Evolutionary conservation across 1,140 invertebrate species (phyloP), one percentile per base, ranked within the genome.

Genomic region (Archivesica marissinica): DNA sequence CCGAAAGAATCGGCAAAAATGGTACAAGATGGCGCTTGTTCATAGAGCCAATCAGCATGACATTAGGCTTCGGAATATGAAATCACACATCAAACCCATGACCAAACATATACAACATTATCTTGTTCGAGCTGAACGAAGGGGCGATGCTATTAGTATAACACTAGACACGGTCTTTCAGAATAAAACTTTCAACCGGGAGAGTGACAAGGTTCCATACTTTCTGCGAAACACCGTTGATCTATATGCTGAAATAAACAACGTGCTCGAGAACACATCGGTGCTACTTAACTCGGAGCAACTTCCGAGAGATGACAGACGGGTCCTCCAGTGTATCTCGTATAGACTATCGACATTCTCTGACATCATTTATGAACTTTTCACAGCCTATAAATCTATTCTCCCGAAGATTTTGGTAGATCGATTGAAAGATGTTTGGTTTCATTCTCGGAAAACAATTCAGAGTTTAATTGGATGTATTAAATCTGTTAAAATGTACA

Each of bases 251-350:
- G 87, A 88, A 74, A 70, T 86, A 20, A 77, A 83, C 39, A 61
- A 86, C 54, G 74, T 88, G 41, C 70, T 86, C 25, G 87, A 88
- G 33, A 84, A 88, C 52, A 81, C 86, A 20, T 61, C 86, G 13
- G 76, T 87, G 2, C 64, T 84, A 41, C 28, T 79, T 4, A 35
- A 79, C 23, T 75, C 70, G 3, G 59, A 68, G 38, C 11, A 54
- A 33, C 30, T 78, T 50, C 50, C 50, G 15, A 33, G 23, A 23
- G 56, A 61, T 28, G 0, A 41, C 7, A n/a, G 54, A 50, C 35
- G n/a, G 28, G 54, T 50, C n/a, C 70, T 83, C 25, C 59, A 38
- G 23, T 25, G 61, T n/a, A 68, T 77, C 17, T 33, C 30, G 33
- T 17, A 52, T 23, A 59, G 83, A 47, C 76, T 85, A 6, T 47